Conservation (phyloP, 2,797 vertebrate species). For the Carapus acus region DNA sequence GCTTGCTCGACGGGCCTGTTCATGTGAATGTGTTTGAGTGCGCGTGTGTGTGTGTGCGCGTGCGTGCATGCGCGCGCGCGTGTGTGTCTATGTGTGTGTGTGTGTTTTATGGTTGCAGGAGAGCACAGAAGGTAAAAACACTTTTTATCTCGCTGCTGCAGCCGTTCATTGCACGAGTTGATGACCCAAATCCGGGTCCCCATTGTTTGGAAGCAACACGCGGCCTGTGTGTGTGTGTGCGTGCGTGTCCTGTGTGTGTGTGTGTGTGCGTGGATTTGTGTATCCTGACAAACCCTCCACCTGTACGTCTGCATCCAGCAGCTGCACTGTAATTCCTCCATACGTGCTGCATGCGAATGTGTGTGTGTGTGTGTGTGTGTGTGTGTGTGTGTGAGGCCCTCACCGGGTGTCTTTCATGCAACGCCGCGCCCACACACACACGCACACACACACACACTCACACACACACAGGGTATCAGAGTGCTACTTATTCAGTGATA, state of each 20-base stretch:
- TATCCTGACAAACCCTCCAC: constrained; percentile 5
- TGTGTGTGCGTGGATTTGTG: constrained; percentile 4
- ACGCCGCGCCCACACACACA: constrained; percentile 15
- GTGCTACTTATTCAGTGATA: constrained; percentile 61
- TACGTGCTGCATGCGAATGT: constrained; percentile 11
- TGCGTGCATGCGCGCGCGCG: constrained; percentile 7
- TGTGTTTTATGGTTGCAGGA: constrained; percentile 10
- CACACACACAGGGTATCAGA: constrained; percentile 33
- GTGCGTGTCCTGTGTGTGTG: constrained; percentile 3
- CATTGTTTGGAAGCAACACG: constrained; percentile 13
- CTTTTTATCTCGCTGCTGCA: constrained; percentile 39
- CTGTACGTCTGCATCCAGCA: constrained; percentile 6
- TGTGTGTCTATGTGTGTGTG: constrained; percentile 12
- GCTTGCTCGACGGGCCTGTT: no score
- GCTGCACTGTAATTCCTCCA: constrained; percentile 25
- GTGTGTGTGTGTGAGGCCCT: constrained; percentile 9
- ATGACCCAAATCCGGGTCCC: constrained; percentile 40
- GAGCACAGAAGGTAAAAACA: constrained; percentile 38
- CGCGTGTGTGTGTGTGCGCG: constrained; percentile 9
- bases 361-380: neutral
- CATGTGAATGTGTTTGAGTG: no score
- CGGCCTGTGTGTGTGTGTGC: constrained; percentile 7
- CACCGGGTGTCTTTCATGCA: constrained; percentile 26
- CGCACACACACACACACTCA: constrained; percentile 22
- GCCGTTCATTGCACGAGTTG: constrained; percentile 33